Conservation (phyloP, 2,797 vertebrate species). For the Cheracebus regulus region DNA sequence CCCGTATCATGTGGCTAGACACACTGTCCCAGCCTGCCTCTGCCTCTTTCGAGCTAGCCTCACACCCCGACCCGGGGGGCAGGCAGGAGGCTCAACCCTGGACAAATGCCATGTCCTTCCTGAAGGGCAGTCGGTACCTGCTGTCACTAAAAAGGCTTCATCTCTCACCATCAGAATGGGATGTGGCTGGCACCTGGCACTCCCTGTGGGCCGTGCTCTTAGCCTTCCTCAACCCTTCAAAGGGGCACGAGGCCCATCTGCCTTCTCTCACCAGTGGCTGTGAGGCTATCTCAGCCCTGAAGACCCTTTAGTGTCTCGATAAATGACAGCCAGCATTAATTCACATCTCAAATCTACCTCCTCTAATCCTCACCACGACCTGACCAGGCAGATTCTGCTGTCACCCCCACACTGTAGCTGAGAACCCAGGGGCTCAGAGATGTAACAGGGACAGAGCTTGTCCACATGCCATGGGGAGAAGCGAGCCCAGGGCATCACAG, state of each 20-base stretch:
- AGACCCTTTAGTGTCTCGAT: background rate
- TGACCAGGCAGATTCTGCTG: background rate
- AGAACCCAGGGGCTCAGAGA: background rate
- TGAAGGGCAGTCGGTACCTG: background rate
- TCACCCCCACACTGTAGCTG: fast-evolving
- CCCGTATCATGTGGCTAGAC: no score
- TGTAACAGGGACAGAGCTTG: background rate
- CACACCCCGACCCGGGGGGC: background rate
- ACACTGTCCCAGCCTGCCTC: background rate
- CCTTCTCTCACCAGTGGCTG: background rate
- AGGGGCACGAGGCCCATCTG: background rate
- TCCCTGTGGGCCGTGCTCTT: fast-evolving
- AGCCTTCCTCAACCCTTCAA: background rate
- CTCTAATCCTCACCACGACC: background rate
- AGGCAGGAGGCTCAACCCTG: background rate
- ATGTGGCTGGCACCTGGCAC: fast-evolving
- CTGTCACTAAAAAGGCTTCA: background rate
- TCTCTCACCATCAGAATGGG: background rate
- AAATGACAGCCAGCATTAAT: background rate
- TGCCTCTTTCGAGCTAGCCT: background rate
- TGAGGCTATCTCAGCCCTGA: background rate
- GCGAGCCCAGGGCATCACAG: background rate
- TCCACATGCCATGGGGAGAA: background rate
- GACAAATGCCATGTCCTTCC: background rate
- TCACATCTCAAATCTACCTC: background rate